Conservation (phyloP, 1,140 invertebrate genomes). For the Drosophila sechellia region DNA sequence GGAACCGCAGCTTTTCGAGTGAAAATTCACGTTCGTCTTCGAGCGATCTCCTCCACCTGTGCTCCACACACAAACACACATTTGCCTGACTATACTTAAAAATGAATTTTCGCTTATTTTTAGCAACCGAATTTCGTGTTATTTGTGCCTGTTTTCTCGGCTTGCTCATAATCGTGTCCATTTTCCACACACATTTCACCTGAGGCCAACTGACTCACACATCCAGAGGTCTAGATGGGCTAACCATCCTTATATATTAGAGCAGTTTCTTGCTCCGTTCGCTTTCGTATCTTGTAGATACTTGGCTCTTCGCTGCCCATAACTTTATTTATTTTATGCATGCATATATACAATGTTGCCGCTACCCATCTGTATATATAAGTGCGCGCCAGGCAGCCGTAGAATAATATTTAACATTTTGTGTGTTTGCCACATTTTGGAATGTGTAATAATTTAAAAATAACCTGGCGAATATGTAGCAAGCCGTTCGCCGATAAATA, state of each 20-base stretch:
- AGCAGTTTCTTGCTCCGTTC: conserved; percentile 23
- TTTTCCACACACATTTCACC: conserved; percentile 81
- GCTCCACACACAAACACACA: conserved; percentile 42
- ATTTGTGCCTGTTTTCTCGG: conserved; percentile 41
- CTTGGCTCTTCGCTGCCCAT: conserved; percentile 69
- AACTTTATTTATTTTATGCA: conserved; percentile 79
- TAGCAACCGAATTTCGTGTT: conserved; percentile 74
- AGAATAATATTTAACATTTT: conserved; percentile 74
- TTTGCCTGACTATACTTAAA: conserved; percentile 59
- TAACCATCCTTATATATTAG: conserved; percentile 31
- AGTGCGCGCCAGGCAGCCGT: conserved; percentile 31
- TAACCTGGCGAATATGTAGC: conserved; percentile 78
- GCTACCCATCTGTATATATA: conserved; percentile 18
- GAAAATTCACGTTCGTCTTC: conserved; percentile 21
- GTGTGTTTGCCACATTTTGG: conserved; percentile 79
- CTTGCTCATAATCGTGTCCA: conserved; percentile 77
- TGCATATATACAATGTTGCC: conserved; percentile 34
- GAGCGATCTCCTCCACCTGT: conserved; percentile 67
- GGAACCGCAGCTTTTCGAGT: conserved; percentile 57
- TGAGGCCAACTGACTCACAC: conserved; percentile 44
- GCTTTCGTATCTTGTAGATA: conserved; percentile 71
- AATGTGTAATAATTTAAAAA: conserved; percentile 81
- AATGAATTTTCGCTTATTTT: conserved; percentile 82
- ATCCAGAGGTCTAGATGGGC: conserved; percentile 27
- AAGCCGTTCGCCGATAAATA: conserved; percentile 71